Conservation (phyloP, 2,888 invertebrate species). For the Hyppa rectilinea region DNA sequence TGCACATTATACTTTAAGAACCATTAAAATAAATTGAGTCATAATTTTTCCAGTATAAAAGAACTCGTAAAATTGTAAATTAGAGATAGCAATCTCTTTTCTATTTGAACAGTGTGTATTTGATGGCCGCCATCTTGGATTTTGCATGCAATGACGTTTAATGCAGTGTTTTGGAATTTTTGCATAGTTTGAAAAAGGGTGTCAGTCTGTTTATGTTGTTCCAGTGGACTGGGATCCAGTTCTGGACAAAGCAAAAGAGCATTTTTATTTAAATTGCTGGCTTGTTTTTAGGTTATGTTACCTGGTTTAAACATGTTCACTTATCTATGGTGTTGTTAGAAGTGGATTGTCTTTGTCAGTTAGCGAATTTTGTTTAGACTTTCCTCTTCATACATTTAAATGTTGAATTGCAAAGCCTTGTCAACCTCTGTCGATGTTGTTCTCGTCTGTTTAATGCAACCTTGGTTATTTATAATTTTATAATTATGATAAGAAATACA, state of each 20-base stretch:
- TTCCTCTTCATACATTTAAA: no score
- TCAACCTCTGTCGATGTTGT: no score
- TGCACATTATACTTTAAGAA: constrained; percentile 6
- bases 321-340: neutral
- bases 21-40: constrained; percentile 34
- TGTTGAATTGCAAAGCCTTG: no score
- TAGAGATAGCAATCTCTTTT: constrained; percentile 52
- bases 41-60: constrained; percentile 30
- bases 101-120: constrained; percentile 40
- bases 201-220: neutral
- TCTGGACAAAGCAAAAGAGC: neutral
- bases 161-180: constrained; percentile 39
- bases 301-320: no score
- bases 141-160: constrained; percentile 57
- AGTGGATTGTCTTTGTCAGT: no score
- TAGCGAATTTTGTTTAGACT: no score
- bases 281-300: no score
- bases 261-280: no score
- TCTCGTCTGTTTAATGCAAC: neutral
- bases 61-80: constrained; percentile 43
- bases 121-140: constrained; percentile 57
- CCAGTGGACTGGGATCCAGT: neutral
- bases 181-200: neutral
- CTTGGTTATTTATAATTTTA: neutral
- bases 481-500: no score